Evolutionary conservation across 2,113 vertebrate species (phyloP).

Genomic region (Craseonycteris thonglongyai): DNA sequence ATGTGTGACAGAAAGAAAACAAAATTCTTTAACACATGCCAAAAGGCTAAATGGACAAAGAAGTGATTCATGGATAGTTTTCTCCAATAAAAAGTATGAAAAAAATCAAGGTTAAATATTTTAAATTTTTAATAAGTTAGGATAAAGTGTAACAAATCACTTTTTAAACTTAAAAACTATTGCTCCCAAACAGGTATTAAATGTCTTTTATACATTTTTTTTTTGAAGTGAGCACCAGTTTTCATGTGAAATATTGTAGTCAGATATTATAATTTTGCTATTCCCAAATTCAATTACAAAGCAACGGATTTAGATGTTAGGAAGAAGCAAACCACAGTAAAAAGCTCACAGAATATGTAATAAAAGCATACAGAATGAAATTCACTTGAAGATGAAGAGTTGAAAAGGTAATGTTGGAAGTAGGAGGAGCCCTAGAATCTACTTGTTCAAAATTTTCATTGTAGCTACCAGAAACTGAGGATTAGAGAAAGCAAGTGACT

Average conservation of each 20-base stretch:
- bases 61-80: not conserved
- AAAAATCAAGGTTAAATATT: not conserved
- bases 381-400: not conserved
- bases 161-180: not conserved
- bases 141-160: not conserved
- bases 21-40: not conserved
- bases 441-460: not conserved
- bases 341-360: not conserved
- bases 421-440: not conserved
- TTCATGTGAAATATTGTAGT: not conserved
- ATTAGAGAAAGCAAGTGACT: not conserved
- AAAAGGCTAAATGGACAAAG: conserved; percentile 13
- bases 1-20: not conserved
- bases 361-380: not conserved
- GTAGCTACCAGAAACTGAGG: not conserved
- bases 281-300: not conserved
- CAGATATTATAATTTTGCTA: not conserved
- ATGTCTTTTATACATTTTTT: not conserved
- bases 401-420: not conserved
- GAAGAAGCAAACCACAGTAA: not conserved
- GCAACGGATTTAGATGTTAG: not conserved
- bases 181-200: not conserved
- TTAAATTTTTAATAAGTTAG: not conserved
- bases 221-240: not conserved
- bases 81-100: not conserved